A percentile compares a stretch with the other conserved stretches of the same genome.
Evolutionary conservation across 2,797 vertebrate genomes (phyloP).

Genomic region (Buceros bicornis): DNA sequence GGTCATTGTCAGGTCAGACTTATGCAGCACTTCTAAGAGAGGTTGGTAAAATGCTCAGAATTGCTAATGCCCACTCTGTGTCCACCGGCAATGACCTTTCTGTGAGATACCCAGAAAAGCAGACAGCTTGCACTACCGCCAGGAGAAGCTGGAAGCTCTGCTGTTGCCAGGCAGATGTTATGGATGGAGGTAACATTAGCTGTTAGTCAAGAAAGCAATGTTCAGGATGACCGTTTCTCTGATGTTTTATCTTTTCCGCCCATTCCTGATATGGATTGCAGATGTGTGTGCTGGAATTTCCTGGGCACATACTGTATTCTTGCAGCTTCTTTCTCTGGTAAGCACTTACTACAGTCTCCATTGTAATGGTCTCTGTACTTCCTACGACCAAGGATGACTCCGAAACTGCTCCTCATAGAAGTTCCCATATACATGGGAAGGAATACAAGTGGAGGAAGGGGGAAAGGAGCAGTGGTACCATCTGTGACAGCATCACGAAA

Average conservation of each 20-base stretch:
- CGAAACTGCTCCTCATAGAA: neutral
- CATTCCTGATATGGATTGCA: neutral
- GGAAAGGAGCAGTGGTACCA: neutral
- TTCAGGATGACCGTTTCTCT: neutral
- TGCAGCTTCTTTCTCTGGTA: neutral
- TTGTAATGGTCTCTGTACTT: neutral
- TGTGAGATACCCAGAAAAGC: neutral
- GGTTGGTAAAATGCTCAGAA: conserved; percentile 38
- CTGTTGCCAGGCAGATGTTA: neutral
- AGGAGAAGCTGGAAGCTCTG: neutral
- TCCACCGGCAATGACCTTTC: conserved; percentile 10
- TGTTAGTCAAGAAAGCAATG: neutral
- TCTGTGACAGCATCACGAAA: neutral
- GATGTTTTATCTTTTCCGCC: neutral
- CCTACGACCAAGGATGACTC: neutral
- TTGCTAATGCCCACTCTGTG: neutral
- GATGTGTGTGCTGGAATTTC: neutral
- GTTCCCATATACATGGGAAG: neutral
- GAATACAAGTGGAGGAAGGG: neutral
- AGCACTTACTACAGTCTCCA: neutral
- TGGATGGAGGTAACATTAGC: neutral
- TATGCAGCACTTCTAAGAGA: conserved; percentile 50
- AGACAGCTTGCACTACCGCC: neutral
- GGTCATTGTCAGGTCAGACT: conserved; percentile 36
- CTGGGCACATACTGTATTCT: neutral